Evolutionary conservation across 2,888 invertebrate genomes (phyloP).

Genomic region (Tetranychus truncatus): DNA sequence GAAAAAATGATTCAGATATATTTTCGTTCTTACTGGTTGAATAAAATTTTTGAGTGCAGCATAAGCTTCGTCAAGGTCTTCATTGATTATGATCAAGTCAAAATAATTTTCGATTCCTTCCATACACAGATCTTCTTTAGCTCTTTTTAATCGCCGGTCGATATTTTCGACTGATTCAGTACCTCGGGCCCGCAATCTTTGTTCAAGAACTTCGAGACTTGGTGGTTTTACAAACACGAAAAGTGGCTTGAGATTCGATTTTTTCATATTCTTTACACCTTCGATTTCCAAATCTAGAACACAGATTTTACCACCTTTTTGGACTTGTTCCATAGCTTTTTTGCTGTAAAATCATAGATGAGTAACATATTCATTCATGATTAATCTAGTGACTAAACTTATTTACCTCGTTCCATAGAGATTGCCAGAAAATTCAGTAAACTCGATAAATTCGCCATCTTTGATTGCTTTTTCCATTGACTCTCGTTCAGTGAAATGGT

Average conservation of each 20-base stretch:
- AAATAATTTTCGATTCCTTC: constrained; percentile 54
- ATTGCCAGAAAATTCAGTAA: constrained; percentile 77
- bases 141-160: constrained; percentile 53
- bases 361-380: constrained; percentile 28
- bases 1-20: background rate
- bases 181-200: constrained; percentile 46
- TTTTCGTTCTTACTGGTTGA: constrained; percentile 1
- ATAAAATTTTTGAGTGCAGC: constrained; percentile 37
- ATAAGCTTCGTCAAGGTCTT: constrained; percentile 61
- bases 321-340: constrained; percentile 60
- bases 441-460: constrained; percentile 71
- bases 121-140: constrained; percentile 57
- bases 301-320: constrained; percentile 62
- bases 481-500: constrained; percentile 61
- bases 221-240: constrained; percentile 87
- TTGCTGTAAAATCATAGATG: constrained; percentile 42
- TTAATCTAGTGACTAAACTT: background rate
- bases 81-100: constrained; percentile 61
- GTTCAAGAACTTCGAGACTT: constrained; percentile 50
- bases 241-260: constrained; percentile 54
- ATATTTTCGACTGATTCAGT: constrained; percentile 80
- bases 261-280: constrained; percentile 73
- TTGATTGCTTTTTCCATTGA: constrained; percentile 56
- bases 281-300: constrained; percentile 85
- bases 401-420: constrained; percentile 79